Conservation (phyloP, 1,140 invertebrate species). For the Thrips palmi region DNA sequence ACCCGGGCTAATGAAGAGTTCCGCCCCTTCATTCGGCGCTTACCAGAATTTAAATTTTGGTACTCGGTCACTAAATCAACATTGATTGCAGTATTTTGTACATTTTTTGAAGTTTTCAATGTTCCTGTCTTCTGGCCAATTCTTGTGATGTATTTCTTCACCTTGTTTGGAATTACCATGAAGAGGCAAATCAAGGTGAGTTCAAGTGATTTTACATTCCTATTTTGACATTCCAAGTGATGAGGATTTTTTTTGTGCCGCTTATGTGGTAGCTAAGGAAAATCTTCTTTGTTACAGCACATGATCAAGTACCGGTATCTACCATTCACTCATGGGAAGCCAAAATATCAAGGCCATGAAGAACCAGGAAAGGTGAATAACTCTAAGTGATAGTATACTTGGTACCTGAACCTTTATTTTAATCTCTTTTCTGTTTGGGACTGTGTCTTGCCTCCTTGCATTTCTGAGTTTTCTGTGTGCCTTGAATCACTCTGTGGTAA, state of each 20-base stretch:
- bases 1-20: constrained; percentile 94
- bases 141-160: constrained; percentile 98
- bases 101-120: constrained; percentile 96
- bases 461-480: too few species aligned
- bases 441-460: too few species aligned
- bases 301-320: constrained; percentile 99
- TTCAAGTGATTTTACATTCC: constrained; percentile 7
- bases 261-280: background rate
- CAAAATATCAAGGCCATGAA: constrained; percentile 59
- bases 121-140: constrained; percentile 99
- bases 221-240: constrained; percentile 4
- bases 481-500: too few species aligned
- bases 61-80: constrained; percentile 92
- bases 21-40: constrained; percentile 88
- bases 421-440: background rate
- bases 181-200: constrained; percentile 96
- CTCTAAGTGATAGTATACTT: constrained; percentile 20
- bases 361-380: constrained; percentile 34
- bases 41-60: constrained; percentile 99
- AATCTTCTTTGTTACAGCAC: constrained; percentile 56
- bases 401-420: background rate
- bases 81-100: constrained; percentile 77
- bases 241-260: background rate
- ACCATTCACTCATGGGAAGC: constrained; percentile 96
- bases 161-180: constrained; percentile 97